Conservation (phyloP, 2,888 invertebrate species). For the Acleris cristana region DNA sequence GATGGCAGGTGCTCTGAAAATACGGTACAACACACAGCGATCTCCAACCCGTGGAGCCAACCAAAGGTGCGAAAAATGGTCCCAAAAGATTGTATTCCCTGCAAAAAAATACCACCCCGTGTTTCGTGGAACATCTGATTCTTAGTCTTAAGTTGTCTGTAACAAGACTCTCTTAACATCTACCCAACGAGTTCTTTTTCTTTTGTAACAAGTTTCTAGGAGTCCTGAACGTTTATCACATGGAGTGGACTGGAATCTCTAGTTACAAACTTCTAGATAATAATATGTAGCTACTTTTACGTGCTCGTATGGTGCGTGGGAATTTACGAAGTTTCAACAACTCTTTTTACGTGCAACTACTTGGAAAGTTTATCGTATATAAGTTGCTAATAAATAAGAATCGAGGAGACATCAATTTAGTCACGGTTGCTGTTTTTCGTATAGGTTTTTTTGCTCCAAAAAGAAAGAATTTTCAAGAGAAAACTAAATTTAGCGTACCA, state of each 20-base stretch:
- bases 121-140: conserved; percentile 1
- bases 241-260: conserved; percentile 68
- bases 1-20: no score
- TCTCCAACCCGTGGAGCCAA: no score
- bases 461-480: no score
- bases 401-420: background rate
- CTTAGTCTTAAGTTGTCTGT: conserved; percentile 11
- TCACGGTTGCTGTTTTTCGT: no score
- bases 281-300: conserved; percentile 37
- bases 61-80: no score
- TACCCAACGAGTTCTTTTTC: conserved; percentile 71
- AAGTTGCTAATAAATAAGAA: background rate
- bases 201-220: conserved; percentile 76
- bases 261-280: conserved; percentile 59
- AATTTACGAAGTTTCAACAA: conserved; percentile 19
- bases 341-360: conserved; percentile 16
- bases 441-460: no score
- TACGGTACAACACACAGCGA: no score
- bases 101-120: no score
- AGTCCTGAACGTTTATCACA: conserved; percentile 75
- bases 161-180: conserved; percentile 56
- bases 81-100: no score
- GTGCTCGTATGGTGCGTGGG: conserved; percentile 42
- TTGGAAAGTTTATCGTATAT: conserved; percentile 13
- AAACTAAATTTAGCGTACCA: no score